Base-by-base conservation (phyloP, 2,797 vertebrate species). In the Onychomys arenicola region DNA sequence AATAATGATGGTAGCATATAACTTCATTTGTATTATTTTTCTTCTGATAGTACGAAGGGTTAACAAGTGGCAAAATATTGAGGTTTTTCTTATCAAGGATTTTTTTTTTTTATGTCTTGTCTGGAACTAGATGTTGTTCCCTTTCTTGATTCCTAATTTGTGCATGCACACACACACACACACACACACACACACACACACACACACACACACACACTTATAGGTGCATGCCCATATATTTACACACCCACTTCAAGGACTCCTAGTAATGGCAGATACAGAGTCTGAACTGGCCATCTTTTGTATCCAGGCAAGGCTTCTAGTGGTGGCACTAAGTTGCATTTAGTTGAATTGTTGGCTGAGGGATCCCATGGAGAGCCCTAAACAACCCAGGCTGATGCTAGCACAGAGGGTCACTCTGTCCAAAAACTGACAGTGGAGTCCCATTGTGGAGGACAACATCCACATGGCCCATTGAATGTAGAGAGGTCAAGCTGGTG, bases 81-180 rank as follows among this genome's bases (percentile, higher is more conserved):
- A 89, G 21, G 37, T 77, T 55, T 91, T 90, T 81, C 32, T 14
- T 94, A 77, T 46, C 55, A 78, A 94, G 78, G 2, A 12, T 75
- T 75, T 67, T 12, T 37, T 12, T 37, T 96, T 27, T 83, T 43
- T 65, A 94, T 67, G 43, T 77, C 67, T 93, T 73, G 55, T 59
- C 13, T 92, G 46, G 46, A 93, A 65, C 25, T 32, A 61, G 2
- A 76, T 90, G 29, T 49, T 69, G 4, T 80, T 80, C 23, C 4
- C n/a, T 89, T 69, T 92, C 32, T 94, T 59, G 37, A 55, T 65
- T 76, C 57, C 73, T 84, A 49, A 84, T 71, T 69, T 95, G 67
- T 9, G 32, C 3, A 3, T 17, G n/a, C 67, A 69, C 16, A 69
- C 65, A 17, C 65, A 65, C 63, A 34, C 27, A 65, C 27, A 29